Evolutionary conservation across 2,797 vertebrate genomes (phyloP), one percentile per base, ranked within the genome.

Genomic region (Macropodus opercularis): DNA sequence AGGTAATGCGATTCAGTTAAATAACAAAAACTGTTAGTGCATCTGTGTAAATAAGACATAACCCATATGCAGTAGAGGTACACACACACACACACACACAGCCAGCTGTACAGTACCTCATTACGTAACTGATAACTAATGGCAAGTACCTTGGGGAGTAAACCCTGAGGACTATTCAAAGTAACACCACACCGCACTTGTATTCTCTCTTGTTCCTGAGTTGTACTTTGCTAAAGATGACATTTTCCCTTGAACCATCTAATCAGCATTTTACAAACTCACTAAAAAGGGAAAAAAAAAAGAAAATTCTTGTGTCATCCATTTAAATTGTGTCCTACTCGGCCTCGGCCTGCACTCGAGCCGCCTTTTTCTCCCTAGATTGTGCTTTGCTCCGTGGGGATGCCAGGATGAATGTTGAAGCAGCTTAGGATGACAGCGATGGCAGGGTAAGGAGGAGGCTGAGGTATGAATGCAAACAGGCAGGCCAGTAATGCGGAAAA

Each of bases 401-500:
- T 79, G 79, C 77, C 51, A 54, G 80, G n/a, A 56, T 83, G 83
- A 86, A 87, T 87, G 77, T 63, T 53, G 83, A 86, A 87, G 77
- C 69, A 58, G 77, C 72, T 87, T 83, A 77, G 61, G 80, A 80
- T 84, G 84, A 85, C 87, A 83, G 87, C 68, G 44, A 46, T 77
- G 82, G 79, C 74, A 80, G 81, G 42, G 79, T 48, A 69, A 69
- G 59, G 67, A 76, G 63, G 56, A 73, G 67, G 67, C 38, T 57
- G 70, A 63, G 73, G 54, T 75, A 64, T 72, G 86, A 79, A 88
- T 85, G 72, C 31, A 59, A 84, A 80, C 81, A 66, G 66, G 64
- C 62, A 26, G 34, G 34, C 50, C 63, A 51, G 44, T 63, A 70
- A 19, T 48, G 48, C 55, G 32, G 42, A 69, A 63, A 63, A 61